Conservation (phyloP, 2,113 vertebrate species). For the Tor tambroides region DNA sequence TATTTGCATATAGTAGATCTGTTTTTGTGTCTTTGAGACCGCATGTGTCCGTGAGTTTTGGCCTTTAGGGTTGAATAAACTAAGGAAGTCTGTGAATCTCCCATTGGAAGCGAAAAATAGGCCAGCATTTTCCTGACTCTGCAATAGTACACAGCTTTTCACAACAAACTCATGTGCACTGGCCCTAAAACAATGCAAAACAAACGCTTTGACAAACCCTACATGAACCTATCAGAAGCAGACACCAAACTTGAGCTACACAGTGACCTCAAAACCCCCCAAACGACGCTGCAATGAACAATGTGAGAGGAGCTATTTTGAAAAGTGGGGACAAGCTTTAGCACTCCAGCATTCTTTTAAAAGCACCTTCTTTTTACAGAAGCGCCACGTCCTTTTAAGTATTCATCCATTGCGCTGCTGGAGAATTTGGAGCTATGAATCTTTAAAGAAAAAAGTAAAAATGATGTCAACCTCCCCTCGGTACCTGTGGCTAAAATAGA, state of each 20-base stretch:
- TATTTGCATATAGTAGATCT: too few species aligned
- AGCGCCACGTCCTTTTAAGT: background rate
- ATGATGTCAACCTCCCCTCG: constrained; percentile 22
- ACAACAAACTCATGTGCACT: constrained; percentile 14
- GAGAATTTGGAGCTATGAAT: constrained; percentile 37
- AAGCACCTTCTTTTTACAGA: constrained; percentile 10
- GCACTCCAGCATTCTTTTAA: constrained; percentile 7
- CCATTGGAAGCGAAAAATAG: constrained; percentile 41
- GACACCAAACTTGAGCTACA: background rate
- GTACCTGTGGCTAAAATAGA: constrained; percentile 8
- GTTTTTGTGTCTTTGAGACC: background rate
- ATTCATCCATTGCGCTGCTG: constrained; percentile 20
- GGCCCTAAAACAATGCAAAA: background rate
- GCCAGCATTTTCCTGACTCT: constrained; percentile 44
- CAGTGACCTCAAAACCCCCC: background rate
- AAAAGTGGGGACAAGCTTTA: constrained; percentile 30
- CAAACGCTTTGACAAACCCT: background rate
- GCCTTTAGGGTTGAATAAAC: constrained; percentile 34
- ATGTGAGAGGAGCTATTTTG: constrained; percentile 17
- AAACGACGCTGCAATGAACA: background rate
- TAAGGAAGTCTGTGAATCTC: constrained; percentile 44
- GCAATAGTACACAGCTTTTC: constrained; percentile 20
- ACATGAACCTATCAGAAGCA: background rate
- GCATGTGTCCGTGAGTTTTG: background rate
- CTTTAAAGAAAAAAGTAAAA: constrained; percentile 24